These are phyloP conservation scores for Mycalesis mineus DNA, from an alignment of 2,888 invertebrate species.

Conservation along the genomic window DNA sequence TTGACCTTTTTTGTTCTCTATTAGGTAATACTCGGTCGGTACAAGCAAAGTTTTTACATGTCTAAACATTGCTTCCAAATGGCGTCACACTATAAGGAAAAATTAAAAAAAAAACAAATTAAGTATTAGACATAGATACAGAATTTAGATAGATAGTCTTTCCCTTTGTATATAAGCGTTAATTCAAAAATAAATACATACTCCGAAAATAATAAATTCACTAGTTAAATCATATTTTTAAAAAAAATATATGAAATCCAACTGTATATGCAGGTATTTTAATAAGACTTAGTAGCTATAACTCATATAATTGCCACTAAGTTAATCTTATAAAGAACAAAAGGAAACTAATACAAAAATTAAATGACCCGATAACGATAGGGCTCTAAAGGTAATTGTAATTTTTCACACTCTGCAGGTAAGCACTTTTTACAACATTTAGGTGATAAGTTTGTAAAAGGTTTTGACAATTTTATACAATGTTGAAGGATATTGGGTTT, in stretches of 20 bases:
- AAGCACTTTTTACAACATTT: neutral
- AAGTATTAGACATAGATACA: no score
- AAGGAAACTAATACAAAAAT: neutral
- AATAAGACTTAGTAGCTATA: no score
- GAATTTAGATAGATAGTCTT: no score
- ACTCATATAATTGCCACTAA: neutral
- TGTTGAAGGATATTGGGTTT: slow-evolving; percentile 5
- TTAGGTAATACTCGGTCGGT: slow-evolving; percentile 4
- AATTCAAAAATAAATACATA: no score
- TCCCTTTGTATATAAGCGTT: no score
- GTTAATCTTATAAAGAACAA: neutral
- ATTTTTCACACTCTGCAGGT: slow-evolving; percentile 8
- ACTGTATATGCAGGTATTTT: no score
- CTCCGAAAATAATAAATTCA: no score
- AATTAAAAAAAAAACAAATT: neutral
- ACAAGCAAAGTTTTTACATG: neutral
- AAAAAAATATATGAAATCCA: no score
- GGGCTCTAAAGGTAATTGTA: slow-evolving; percentile 1
- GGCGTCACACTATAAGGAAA: slow-evolving; percentile 3
- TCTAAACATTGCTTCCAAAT: neutral
- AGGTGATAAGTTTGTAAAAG: slow-evolving; percentile 3
- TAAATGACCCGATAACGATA: slow-evolving; percentile 1
- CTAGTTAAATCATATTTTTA: no score
- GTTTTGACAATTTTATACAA: slow-evolving; percentile 19
- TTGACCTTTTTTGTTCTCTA: slow-evolving; percentile 3